Conservation (phyloP, 1,140 invertebrate species). For the Ceratina calcarata region DNA sequence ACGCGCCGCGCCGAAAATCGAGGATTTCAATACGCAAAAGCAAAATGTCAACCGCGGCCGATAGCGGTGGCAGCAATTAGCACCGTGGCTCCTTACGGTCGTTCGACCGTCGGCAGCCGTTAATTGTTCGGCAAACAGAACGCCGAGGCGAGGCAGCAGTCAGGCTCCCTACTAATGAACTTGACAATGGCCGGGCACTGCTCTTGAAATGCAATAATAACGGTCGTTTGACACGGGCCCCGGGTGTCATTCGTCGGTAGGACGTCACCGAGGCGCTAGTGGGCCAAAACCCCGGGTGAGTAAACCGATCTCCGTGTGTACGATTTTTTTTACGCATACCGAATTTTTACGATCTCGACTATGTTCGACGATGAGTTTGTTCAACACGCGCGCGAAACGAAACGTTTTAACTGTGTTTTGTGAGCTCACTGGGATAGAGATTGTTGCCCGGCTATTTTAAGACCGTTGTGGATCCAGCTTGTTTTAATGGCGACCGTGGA, state of each 20-base stretch:
- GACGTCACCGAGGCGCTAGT: slow-evolving; percentile 32
- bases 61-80: slow-evolving; percentile 58
- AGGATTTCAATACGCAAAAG: neutral
- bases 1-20: neutral
- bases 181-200: slow-evolving; percentile 41
- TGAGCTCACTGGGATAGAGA: too few species aligned
- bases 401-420: neutral
- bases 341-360: neutral
- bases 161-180: slow-evolving; percentile 54
- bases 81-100: slow-evolving; percentile 27
- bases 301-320: slow-evolving; percentile 15
- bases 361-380: too few species aligned
- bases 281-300: slow-evolving; percentile 37
- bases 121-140: slow-evolving; percentile 61
- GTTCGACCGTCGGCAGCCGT: slow-evolving; percentile 41
- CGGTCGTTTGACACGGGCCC: slow-evolving; percentile 36
- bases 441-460: neutral
- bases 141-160: neutral
- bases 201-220: slow-evolving; percentile 57
- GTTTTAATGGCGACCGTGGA: neutral
- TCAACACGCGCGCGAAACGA: neutral
- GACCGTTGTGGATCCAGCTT: neutral
- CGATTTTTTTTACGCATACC: neutral
- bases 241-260: slow-evolving; percentile 50
- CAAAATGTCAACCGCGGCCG: slow-evolving; percentile 51